Percentiles rank a stretch among this genome's conserved stretches.
Evolutionary conservation across 1,140 invertebrate genomes (phyloP).

Genomic region (Hylaeus volcanicus): DNA sequence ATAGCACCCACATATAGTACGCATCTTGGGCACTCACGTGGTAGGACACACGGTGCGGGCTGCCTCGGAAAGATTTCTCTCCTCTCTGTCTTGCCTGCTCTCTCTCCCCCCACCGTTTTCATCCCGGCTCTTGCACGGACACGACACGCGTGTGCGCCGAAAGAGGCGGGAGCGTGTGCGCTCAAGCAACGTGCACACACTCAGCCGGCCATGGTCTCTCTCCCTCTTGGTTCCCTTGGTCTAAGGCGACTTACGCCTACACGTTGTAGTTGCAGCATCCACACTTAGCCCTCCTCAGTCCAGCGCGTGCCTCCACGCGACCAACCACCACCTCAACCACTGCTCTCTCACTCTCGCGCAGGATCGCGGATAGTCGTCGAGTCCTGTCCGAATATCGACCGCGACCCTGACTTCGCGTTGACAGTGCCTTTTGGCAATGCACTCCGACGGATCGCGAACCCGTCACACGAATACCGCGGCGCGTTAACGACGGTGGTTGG

Average conservation of each 20-base stretch:
- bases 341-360: slow-evolving; percentile 71
- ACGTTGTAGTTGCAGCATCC: slow-evolving; percentile 79
- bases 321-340: slow-evolving; percentile 79
- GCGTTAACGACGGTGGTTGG: too few species aligned
- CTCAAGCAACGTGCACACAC: slow-evolving; percentile 19
- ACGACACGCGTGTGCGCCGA: slow-evolving; percentile 21
- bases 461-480: too few species aligned
- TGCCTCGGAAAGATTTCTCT: slow-evolving; percentile 64
- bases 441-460: too few species aligned
- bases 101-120: slow-evolving; percentile 18
- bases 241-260: slow-evolving; percentile 78
- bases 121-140: slow-evolving; percentile 5
- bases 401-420: slow-evolving; percentile 44
- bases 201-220: slow-evolving; percentile 27
- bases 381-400: slow-evolving; percentile 25
- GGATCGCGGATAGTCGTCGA: slow-evolving; percentile 45
- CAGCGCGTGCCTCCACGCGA: slow-evolving; percentile 81
- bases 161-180: slow-evolving; percentile 27
- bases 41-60: slow-evolving; percentile 30
- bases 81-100: slow-evolving; percentile 41
- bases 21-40: slow-evolving; percentile 46
- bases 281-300: slow-evolving; percentile 79
- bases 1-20: slow-evolving; percentile 63
- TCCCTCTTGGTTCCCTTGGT: slow-evolving; percentile 61
- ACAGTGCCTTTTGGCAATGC: slow-evolving; percentile 50